These are phyloP conservation scores for Agrochola litura DNA, from an alignment of 2,888 invertebrate genomes.

Conservation along the genomic window DNA sequence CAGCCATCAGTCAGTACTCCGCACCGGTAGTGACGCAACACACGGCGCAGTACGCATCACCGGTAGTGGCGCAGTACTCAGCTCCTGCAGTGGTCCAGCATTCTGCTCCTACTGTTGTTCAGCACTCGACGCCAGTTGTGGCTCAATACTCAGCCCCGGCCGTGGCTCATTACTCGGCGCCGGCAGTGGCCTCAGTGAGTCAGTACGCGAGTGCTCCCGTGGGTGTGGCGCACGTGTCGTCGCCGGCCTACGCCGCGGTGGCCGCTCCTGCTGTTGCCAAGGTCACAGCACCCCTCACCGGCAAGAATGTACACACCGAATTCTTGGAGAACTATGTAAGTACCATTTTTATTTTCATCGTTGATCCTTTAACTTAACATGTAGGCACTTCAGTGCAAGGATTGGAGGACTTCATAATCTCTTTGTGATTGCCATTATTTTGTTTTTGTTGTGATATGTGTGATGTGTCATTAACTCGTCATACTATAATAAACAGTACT, in stretches of 20 bases:
- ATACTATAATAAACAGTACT: background rate
- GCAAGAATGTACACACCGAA: conserved; percentile 90
- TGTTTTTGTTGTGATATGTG: background rate
- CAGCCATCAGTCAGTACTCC: conserved; percentile 65
- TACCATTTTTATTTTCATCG: conserved; percentile 56
- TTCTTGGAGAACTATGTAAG: conserved; percentile 92
- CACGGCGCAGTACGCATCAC: conserved; percentile 51
- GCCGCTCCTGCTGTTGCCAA: conserved; percentile 67
- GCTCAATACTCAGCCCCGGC: conserved; percentile 78
- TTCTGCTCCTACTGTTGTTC: conserved; percentile 73
- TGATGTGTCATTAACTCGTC: background rate
- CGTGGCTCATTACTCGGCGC: conserved; percentile 64
- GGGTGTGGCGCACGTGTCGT: conserved; percentile 59
- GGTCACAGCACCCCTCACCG: conserved; percentile 51
- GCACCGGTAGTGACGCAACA: conserved; percentile 60
- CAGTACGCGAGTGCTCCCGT: conserved; percentile 66
- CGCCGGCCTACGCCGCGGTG: conserved; percentile 54
- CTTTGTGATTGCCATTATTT: background rate
- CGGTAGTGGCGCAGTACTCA: conserved; percentile 62
- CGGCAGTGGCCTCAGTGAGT: conserved; percentile 64
- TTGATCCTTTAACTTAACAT: background rate
- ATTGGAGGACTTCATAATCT: background rate
- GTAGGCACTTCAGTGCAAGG: background rate
- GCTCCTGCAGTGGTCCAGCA: conserved; percentile 77
- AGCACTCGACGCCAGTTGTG: conserved; percentile 70